A percentile compares a stretch with the other conserved stretches of the same genome.
phyloP scores from a whole-genome alignment of 1,140 invertebrate genomes.

The Leptopilina clavipes region DNA sequence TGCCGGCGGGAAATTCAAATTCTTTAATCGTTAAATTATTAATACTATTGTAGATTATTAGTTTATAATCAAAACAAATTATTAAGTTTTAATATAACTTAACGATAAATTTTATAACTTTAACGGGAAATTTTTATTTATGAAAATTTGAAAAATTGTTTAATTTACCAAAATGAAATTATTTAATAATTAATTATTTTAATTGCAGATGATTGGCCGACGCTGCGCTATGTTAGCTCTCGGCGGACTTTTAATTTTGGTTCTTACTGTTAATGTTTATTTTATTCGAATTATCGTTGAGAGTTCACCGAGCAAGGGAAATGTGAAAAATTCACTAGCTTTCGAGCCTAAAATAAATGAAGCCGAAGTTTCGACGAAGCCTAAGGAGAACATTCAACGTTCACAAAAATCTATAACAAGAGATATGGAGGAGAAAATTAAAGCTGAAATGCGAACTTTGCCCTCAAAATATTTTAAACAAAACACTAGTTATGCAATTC shows the following conservation, averaged over 20 bases:
- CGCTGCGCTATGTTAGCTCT: slow-evolving; percentile 66
- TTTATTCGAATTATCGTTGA: slow-evolving; percentile 69
- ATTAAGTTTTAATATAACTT: too few species aligned
- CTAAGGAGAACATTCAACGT: slow-evolving; percentile 46
- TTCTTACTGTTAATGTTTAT: slow-evolving; percentile 64
- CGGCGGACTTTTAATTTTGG: slow-evolving; percentile 66
- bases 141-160: too few species aligned
- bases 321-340: slow-evolving; percentile 50
- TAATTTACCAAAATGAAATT: neutral
- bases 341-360: slow-evolving; percentile 50
- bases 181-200: neutral
- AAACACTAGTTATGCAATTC: slow-evolving; percentile 59
- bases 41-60: too few species aligned
- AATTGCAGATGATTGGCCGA: slow-evolving; percentile 69
- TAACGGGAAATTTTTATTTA: too few species aligned
- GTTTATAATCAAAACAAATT: too few species aligned
- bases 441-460: slow-evolving; percentile 58
- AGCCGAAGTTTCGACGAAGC: slow-evolving; percentile 41
- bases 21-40: too few species aligned
- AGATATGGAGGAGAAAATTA: slow-evolving; percentile 60
- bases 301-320: slow-evolving; percentile 60
- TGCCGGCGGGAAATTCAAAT: too few species aligned
- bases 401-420: slow-evolving; percentile 48
- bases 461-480: slow-evolving; percentile 67
- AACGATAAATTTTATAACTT: too few species aligned